Evolutionary conservation across 2,888 invertebrate genomes (phyloP).

Genomic region (Microctonus aethiopoides): DNA sequence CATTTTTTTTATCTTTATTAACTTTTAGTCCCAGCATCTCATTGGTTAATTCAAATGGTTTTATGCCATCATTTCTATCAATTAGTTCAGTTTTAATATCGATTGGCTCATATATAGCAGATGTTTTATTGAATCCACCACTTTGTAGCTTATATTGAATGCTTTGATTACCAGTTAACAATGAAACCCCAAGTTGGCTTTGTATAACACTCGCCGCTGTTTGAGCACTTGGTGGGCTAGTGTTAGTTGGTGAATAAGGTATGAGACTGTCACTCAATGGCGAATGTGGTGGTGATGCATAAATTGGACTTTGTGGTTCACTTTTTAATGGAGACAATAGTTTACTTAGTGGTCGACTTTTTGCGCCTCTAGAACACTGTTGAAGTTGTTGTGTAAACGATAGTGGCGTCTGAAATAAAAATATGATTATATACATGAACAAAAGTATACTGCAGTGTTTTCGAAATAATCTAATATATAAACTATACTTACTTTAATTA

Average conservation of each 20-base stretch:
- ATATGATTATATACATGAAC: neutral
- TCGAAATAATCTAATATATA: neutral
- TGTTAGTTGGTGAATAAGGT: constrained; percentile 65
- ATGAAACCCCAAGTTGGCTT: constrained; percentile 62
- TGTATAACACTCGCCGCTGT: constrained; percentile 64
- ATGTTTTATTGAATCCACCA: constrained; percentile 57
- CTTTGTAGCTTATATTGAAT: constrained; percentile 59
- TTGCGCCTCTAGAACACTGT: constrained; percentile 79
- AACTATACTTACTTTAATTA: constrained; percentile 52
- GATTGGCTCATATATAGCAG: constrained; percentile 63
- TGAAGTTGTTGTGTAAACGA: constrained; percentile 95
- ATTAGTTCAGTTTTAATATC: constrained; percentile 63
- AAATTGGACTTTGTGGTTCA: constrained; percentile 79
- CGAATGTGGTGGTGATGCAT: constrained; percentile 84
- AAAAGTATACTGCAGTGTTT: neutral
- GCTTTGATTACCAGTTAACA: constrained; percentile 61
- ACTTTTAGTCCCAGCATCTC: constrained; percentile 63
- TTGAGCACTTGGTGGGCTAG: constrained; percentile 64
- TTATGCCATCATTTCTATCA: constrained; percentile 56
- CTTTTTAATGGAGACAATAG: constrained; percentile 73
- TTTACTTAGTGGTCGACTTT: constrained; percentile 75
- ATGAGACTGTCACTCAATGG: constrained; percentile 73
- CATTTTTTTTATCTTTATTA: constrained; percentile 56
- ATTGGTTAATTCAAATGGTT: constrained; percentile 64
- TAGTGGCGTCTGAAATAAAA: constrained; percentile 72